Percentiles rank a stretch among this genome's conserved stretches.
These are phyloP conservation scores for Mactromeris polynyma DNA, from an alignment of 2,888 invertebrate genomes.

Conservation along the genomic window DNA sequence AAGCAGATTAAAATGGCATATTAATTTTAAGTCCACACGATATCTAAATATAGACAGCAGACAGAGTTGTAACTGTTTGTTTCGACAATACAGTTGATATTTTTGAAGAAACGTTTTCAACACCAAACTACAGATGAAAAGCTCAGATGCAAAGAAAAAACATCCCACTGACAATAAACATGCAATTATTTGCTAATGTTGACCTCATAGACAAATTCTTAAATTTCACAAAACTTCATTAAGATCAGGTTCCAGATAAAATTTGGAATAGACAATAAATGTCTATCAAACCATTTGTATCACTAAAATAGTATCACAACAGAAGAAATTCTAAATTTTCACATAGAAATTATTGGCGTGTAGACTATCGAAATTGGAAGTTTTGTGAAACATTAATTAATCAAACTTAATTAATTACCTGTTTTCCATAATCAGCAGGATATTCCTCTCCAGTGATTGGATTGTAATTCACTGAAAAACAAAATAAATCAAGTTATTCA, in stretches of 20 bases:
- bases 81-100: no score
- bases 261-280: no score
- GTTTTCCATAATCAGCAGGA: conserved; percentile 54
- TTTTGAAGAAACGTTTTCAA: no score
- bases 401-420: conserved; percentile 28
- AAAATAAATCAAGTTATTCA: background rate
- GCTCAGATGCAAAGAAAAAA: background rate
- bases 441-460: conserved; percentile 77
- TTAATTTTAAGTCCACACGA: background rate
- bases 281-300: no score
- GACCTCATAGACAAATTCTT: background rate
- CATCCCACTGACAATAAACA: background rate
- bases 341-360: no score
- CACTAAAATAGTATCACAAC: no score
- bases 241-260: no score
- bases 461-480: conserved; percentile 64
- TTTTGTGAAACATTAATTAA: background rate
- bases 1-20: background rate
- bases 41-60: background rate
- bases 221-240: background rate
- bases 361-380: background rate
- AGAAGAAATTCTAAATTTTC: no score
- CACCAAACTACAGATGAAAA: no score
- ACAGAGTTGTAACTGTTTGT: no score
- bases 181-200: background rate